Conservation (phyloP, 1,140 invertebrate genomes). For the Aradophagus sp. region DNA sequence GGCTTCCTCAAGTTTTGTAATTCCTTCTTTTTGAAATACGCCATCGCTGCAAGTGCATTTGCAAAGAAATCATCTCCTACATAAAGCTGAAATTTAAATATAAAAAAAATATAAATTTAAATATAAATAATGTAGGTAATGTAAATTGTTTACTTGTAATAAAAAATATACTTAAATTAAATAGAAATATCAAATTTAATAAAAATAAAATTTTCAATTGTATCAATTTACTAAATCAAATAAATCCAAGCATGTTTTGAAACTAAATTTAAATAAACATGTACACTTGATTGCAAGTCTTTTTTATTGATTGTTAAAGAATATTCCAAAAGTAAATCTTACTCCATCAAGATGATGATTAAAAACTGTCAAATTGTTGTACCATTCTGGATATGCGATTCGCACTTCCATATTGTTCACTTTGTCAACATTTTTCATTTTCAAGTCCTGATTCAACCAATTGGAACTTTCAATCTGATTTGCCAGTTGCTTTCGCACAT, state of each 20-base stretch:
- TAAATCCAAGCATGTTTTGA: too few species aligned
- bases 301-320: too few species aligned
- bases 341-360: constrained; percentile 23
- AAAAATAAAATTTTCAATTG: too few species aligned
- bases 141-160: too few species aligned
- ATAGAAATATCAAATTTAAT: too few species aligned
- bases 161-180: too few species aligned
- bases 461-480: constrained; percentile 16
- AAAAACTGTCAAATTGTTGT: constrained; percentile 26
- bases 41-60: constrained; percentile 4
- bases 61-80: constrained; percentile 16
- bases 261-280: too few species aligned
- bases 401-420: constrained; percentile 18
- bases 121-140: too few species aligned
- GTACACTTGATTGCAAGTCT: too few species aligned
- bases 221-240: too few species aligned
- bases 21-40: constrained; percentile 2
- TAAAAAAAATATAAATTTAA: too few species aligned
- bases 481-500: constrained; percentile 20
- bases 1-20: constrained; percentile 4
- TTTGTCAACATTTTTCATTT: constrained; percentile 28
- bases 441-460: constrained; percentile 19
- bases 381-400: constrained; percentile 29
- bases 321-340: too few species aligned
- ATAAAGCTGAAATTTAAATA: constrained; percentile 16